Base-by-base conservation (phyloP, 2,888 invertebrate genomes). In the Clivina fossor region DNA sequence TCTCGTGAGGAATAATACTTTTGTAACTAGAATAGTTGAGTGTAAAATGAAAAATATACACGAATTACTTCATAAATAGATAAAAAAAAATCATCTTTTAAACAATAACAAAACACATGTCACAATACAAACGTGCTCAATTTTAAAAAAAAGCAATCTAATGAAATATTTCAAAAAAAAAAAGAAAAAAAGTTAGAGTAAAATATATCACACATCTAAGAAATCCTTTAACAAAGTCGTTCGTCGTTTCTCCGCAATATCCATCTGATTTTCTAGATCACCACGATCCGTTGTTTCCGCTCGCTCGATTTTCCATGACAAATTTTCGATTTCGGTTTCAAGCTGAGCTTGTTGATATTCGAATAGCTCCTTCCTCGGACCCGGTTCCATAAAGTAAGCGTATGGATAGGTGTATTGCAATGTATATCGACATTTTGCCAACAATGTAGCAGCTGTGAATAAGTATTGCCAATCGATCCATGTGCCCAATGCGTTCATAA, bases 391-490 rank as follows among this genome's bases (percentile, higher is more conserved):
- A 71, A 95, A 99, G 77, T 98, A 99, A 46, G 99, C 99, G 78
- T 88, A 99, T 1, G 99, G 99, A 77, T 99, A 99, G 43, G 99
- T 99, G 75, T 97, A 99, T 74, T 99, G 97, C 51, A 99, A 81
- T 2, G 99, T 97, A 73, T 99, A 98, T 61, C 99, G 87, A 72
- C 97, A 98, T 72, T 93, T 92, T 54, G 96, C 96, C 59, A 99
- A 78, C 32, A 99, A 79, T 56, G 86, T 82, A 19, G 98, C 95
- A 4, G 98, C 93, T 69, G 91, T 91, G 72, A 95, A 90, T 38
- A 99, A 82, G 77, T 98, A 97, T 76, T 99, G 98, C 99, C 99
- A 99, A 75, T 99, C 99, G 65, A 99, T 99, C 98, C 98, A 99
- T 1, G 99, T 99, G 13, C 99, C 99, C 67, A 93, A 88, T 55